These are phyloP conservation scores for Salarias fasciatus DNA, from an alignment of 2,797 vertebrate species.

Conservation along the genomic window DNA sequence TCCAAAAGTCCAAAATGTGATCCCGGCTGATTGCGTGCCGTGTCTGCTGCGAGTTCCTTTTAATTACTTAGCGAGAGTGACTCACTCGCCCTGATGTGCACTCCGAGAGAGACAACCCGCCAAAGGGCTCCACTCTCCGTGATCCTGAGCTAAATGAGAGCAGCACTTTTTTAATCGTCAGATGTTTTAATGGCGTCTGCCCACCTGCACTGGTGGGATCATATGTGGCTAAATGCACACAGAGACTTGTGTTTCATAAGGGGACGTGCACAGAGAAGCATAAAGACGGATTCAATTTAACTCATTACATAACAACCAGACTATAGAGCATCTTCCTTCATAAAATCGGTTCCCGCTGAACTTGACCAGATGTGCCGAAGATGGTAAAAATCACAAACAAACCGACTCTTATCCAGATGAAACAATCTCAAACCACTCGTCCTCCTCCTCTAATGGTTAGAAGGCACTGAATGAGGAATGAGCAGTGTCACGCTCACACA, in stretches of 20 bases:
- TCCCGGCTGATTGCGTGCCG: slow-evolving; percentile 42
- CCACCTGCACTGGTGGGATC: too few relatives aligned
- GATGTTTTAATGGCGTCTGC: slow-evolving; percentile 13
- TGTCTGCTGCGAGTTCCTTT: slow-evolving; percentile 40
- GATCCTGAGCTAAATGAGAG: slow-evolving; percentile 29
- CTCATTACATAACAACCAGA: too few relatives aligned
- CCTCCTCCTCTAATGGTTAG: slow-evolving; percentile 17
- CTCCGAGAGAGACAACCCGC: slow-evolving; percentile 23
- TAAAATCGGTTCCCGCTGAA: too few relatives aligned
- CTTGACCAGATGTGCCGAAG: not conserved
- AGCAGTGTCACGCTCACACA: slow-evolving; percentile 32
- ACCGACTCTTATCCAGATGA: not conserved
- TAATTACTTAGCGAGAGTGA: slow-evolving; percentile 50
- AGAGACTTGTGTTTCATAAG: too few relatives aligned
- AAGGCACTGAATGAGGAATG: slow-evolving; percentile 53
- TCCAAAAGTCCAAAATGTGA: slow-evolving; percentile 41
- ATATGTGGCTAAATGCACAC: too few relatives aligned
- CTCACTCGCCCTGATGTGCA: slow-evolving; percentile 15
- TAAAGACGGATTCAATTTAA: too few relatives aligned
- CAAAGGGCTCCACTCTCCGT: slow-evolving; percentile 5
- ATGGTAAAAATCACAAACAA: slow-evolving; percentile 12
- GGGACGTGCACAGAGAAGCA: too few relatives aligned
- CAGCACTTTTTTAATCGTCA: slow-evolving; percentile 1
- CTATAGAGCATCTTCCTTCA: too few relatives aligned
- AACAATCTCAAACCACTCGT: slow-evolving; percentile 3